Base-by-base conservation (phyloP, 2,113 vertebrate species). In the Callocephalon fimbriatum region DNA sequence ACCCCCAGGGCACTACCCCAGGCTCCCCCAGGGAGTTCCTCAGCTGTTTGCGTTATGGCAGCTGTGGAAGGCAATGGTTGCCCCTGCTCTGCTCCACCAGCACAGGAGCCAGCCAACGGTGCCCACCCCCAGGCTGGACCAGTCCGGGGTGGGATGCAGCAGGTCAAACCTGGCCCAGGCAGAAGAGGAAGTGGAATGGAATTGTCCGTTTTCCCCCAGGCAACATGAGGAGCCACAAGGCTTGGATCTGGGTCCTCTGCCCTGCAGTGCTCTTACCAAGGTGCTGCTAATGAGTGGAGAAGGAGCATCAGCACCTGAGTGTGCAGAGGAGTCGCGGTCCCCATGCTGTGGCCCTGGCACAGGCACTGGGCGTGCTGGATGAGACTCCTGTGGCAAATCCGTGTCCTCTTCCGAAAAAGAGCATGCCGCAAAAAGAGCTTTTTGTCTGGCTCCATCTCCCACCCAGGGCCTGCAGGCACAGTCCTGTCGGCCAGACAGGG, bases 141-240 rank as follows among this genome's bases (percentile, higher is more conserved):
- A 3, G n/a, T 15, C 47, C 0, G 0, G 7, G 40, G 5, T 37
- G n/a, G n/a, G 54, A 44, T 61, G 67, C 22, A 21, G 12, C 15
- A 54, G 23, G 48, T 63, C 61, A 70, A 63, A 89, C 53, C 11
- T 63, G 45, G 31, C 10, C 38, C 4, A 1, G 35, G 9, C 25
- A 47, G 59, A 58, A 65, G 8, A n/a, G 9, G 35, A 70, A 72
- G 59, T 12, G 51, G 50, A 59, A 40, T 38, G 2, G 65, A 45
- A 78, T 45, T 4, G 23, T 56, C 32, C 27, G 4, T 78, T 85
- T 85, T 66, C 37, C 58, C 8, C 32, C 27, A 29, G 44, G 37
- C 37, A 50, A 59, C 10, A 7, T 2, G 23, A 51, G 27, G 35
- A 50, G 40, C n/a, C 19, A 4, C 38, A 47, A 10, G 65, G 54